A percentile compares a stretch with the other conserved stretches of the same genome.
These are phyloP conservation scores for Lutra lutra DNA, from an alignment of 2,797 vertebrate species.

Conservation along the genomic window DNA sequence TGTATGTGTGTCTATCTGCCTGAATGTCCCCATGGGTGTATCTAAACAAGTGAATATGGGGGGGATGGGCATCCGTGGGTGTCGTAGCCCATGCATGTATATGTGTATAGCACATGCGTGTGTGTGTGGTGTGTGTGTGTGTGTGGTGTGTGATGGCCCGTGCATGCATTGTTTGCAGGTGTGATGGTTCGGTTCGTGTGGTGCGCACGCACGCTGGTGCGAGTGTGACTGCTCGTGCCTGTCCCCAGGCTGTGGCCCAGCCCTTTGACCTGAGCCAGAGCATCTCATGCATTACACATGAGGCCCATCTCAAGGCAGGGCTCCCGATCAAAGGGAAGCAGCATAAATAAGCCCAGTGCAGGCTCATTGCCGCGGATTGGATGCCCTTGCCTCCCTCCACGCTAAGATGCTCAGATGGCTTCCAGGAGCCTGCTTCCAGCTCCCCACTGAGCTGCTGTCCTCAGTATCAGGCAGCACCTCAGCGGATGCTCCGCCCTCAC, in stretches of 20 bases:
- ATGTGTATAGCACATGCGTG: neutral
- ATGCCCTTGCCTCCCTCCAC: constrained; percentile 61
- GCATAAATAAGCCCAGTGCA: constrained; percentile 68
- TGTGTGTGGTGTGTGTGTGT: neutral
- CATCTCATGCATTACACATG: constrained; percentile 80
- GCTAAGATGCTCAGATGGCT: constrained; percentile 72
- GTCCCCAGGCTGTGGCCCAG: constrained; percentile 60
- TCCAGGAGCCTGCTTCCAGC: constrained; percentile 52
- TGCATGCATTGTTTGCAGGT: accelerated
- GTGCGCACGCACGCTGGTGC: accelerated
- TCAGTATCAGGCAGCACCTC: constrained; percentile 37
- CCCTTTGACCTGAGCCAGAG: constrained; percentile 66
- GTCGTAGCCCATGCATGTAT: accelerated
- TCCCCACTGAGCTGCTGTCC: constrained; percentile 63
- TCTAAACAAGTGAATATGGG: neutral
- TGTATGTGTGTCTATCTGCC: neutral
- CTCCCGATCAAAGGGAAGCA: constrained; percentile 78
- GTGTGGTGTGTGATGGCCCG: neutral
- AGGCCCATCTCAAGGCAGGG: constrained; percentile 75
- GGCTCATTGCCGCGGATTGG: constrained; percentile 72
- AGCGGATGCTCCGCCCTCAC: neutral
- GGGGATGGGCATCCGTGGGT: neutral
- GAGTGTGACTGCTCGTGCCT: neutral
- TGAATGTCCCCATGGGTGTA: neutral
- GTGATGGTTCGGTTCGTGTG: too few species aligned